Base-by-base conservation (phyloP, 53 echinoderm and acorn worm genomes). In the Patiria pectinifera region DNA sequence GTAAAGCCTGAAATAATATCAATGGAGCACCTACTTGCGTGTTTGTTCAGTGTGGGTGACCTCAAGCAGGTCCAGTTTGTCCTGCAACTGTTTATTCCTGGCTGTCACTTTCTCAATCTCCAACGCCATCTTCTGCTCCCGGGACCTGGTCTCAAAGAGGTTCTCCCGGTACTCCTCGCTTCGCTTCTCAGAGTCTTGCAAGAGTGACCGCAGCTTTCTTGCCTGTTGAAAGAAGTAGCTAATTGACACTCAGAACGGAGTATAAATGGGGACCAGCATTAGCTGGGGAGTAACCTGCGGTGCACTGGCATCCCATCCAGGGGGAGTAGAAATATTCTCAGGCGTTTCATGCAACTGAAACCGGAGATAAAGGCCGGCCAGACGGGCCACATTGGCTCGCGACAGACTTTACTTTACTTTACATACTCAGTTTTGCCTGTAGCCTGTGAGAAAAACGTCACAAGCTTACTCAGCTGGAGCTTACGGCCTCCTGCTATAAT, bases 171-270 rank as follows among this genome's bases (percentile, higher is more conserved):
- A 96, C 7, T 96, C 92, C 85, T 97, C 97, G 48, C 93, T 97
- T 53, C 95, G 53, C 85, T 94, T 97, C 93, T 97, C 97, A 2
- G 97, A 96, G 43, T 97, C 95, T 74, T 97, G 95, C 25, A 97
- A 94, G 86, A 97, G 78, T 0, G 95, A 95, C 8, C 97, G 88
- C 45, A 97, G 86, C 92, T 97, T 95, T 19, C 96, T 89, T 18
- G 97, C 97, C 97, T 97, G 70, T 12, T 19, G 45, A 80, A 77
- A 47, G 7, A 45, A 25, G 18, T 16, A 23, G 48, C 10, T 86
- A 2, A 69, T 4, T 13, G 71, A 53, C 21, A 24, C 4, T 24
- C 25, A 76, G 23, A 76, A 23, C 3, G 46, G 48, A 47, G 35
- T 35, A 35, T 35, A 35, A 35, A 35, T 35, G 35, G 35, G 35